Percentiles rank a stretch among this genome's conserved stretches.
These are phyloP conservation scores for Bryconaethiops microstoma DNA, from an alignment of 2,797 vertebrate genomes.

Conservation along the genomic window DNA sequence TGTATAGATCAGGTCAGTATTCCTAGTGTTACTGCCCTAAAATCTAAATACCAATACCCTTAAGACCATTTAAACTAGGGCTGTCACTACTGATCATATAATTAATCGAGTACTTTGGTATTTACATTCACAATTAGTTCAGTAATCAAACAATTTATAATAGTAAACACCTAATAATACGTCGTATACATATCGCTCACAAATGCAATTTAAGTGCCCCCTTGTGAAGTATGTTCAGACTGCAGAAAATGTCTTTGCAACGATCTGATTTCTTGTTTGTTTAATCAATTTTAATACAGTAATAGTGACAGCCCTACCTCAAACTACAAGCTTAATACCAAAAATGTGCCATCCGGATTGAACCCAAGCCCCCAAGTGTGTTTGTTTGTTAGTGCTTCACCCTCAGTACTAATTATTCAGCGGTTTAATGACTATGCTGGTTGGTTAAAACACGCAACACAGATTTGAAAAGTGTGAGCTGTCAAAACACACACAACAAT, in stretches of 20 bases:
- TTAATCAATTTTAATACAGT: too few species aligned
- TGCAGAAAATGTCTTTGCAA: too few species aligned
- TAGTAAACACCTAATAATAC: too few species aligned
- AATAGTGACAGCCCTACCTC: not conserved
- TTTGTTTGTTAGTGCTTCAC: conserved; percentile 59
- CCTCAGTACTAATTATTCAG: conserved; percentile 49
- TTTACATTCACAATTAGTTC: too few species aligned
- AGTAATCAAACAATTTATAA: too few species aligned
- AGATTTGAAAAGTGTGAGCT: conserved; percentile 52
- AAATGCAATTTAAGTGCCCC: too few species aligned
- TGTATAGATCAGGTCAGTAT: not conserved
- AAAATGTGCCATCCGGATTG: conserved; percentile 17
- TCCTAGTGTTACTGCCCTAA: not conserved
- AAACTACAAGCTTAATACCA: not conserved
- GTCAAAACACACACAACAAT: conserved; percentile 66
- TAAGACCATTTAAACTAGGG: not conserved
- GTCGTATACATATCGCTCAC: too few species aligned
- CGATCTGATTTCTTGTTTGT: too few species aligned
- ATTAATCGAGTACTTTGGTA: too few species aligned
- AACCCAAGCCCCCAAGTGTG: conserved; percentile 7
- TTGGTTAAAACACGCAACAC: conserved; percentile 64
- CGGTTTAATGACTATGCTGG: conserved; percentile 59
- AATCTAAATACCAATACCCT: not conserved
- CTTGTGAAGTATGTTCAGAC: too few species aligned
- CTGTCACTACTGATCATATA: too few species aligned